Percentiles rank a stretch among this genome's conserved stretches.
Conservation (phyloP, 2,888 invertebrate species). For the Apodemia mormo region DNA sequence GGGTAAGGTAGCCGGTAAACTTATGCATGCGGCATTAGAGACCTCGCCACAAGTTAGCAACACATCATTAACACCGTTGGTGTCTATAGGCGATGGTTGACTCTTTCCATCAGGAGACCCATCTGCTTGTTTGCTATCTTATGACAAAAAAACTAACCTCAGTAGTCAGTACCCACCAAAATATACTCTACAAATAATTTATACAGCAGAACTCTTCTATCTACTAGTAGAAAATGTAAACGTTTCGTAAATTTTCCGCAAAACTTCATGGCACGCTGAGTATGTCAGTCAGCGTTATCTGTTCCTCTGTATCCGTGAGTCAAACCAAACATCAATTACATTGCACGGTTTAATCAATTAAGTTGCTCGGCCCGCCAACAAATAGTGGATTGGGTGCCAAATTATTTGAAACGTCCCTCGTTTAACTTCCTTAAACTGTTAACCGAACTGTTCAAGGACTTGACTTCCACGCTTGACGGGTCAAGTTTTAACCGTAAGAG, state of each 20-base stretch:
- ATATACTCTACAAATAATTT: no score
- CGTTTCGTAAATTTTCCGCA: not conserved
- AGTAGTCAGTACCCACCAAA: no score
- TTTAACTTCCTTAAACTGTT: conserved; percentile 35
- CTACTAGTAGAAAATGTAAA: not conserved
- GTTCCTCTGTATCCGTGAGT: conserved; percentile 19
- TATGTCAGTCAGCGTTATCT: conserved; percentile 20
- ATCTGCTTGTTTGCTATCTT: no score
- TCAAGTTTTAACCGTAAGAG: conserved; percentile 27
- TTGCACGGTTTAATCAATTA: conserved; percentile 39
- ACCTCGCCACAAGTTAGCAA: no score
- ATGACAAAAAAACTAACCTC: no score
- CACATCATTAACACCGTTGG: no score
- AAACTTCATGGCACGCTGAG: conserved; percentile 8
- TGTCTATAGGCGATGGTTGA: no score
- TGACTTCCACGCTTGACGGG: conserved; percentile 24
- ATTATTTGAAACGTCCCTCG: conserved; percentile 39
- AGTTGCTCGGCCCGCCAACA: conserved; percentile 37
- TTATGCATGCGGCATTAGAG: no score
- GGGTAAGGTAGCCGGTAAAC: no score
- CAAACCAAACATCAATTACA: conserved; percentile 25
- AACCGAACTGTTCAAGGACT: conserved; percentile 36
- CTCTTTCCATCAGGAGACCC: no score
- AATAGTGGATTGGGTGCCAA: conserved; percentile 35
- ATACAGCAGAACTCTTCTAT: no score